Evolutionary conservation across 2,797 vertebrate species (phyloP).

Genomic region (Lacerta agilis): DNA sequence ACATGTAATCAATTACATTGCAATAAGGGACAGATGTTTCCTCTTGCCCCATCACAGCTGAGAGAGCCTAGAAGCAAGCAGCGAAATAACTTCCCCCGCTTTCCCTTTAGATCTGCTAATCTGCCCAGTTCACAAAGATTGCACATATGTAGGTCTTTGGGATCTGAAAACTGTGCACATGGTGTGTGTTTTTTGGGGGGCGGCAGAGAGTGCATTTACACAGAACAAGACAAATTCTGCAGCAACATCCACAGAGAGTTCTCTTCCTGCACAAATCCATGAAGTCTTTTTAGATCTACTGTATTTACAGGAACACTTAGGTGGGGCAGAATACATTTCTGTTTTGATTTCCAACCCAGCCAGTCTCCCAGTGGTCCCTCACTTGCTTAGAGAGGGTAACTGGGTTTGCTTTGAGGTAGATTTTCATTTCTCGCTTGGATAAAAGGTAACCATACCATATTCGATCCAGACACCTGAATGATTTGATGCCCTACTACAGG

Average conservation of each 20-base stretch:
- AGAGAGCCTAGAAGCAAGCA: constrained; percentile 28
- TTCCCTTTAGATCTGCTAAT: neutral
- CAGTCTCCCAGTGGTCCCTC: no score
- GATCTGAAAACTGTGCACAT: neutral
- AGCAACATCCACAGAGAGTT: neutral
- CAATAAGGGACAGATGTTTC: constrained; percentile 52
- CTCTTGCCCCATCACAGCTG: constrained; percentile 27
- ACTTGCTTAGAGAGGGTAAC: neutral
- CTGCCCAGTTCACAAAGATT: neutral
- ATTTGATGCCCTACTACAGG: neutral
- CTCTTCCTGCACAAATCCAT: neutral
- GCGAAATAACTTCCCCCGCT: neutral
- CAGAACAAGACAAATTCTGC: neutral
- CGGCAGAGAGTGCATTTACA: neutral
- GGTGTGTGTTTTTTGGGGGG: neutral
- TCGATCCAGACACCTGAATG: neutral
- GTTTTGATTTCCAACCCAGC: neutral
- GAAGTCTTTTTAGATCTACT: neutral
- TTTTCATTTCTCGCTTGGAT: neutral
- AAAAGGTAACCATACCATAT: neutral
- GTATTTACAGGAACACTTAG: neutral
- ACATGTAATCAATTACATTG: constrained; percentile 21
- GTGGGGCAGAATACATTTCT: no score
- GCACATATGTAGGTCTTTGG: neutral
- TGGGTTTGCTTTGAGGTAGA: neutral